phyloP scores from a whole-genome alignment of 1,140 invertebrate genomes.

The Cataglyphis hispanica region DNA sequence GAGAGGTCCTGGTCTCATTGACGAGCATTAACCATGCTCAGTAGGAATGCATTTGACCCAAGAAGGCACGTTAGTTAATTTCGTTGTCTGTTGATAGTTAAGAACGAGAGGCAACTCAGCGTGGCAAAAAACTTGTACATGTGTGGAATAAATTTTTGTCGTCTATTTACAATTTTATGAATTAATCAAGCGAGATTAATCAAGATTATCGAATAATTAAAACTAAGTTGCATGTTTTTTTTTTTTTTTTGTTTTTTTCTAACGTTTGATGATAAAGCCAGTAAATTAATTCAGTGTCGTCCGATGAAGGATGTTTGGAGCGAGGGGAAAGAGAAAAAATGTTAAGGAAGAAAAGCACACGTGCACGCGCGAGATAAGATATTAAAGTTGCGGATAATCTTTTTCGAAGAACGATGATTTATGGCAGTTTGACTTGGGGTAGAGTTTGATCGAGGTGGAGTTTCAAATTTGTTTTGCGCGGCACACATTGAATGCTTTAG shows the following conservation, averaged over 20 bases:
- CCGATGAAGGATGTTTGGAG: neutral
- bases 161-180: neutral
- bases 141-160: neutral
- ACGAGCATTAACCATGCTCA: slow-evolving; percentile 57
- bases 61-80: slow-evolving; percentile 66
- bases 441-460: neutral
- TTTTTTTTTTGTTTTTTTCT: neutral
- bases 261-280: neutral
- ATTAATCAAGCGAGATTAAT: neutral
- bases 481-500: too few relatives aligned
- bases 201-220: neutral
- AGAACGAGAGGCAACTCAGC: neutral
- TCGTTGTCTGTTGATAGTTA: slow-evolving; percentile 29
- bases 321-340: neutral
- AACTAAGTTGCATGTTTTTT: neutral
- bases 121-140: neutral
- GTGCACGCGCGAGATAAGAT: neutral
- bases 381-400: slow-evolving; percentile 19
- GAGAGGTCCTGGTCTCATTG: slow-evolving; percentile 68
- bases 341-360: neutral
- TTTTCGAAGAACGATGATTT: slow-evolving; percentile 12
- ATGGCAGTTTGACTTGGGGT: neutral
- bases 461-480: neutral
- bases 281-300: neutral
- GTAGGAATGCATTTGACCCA: slow-evolving; percentile 69